Conservation (phyloP, 2,113 vertebrate species). For the Sorex fumeus region DNA sequence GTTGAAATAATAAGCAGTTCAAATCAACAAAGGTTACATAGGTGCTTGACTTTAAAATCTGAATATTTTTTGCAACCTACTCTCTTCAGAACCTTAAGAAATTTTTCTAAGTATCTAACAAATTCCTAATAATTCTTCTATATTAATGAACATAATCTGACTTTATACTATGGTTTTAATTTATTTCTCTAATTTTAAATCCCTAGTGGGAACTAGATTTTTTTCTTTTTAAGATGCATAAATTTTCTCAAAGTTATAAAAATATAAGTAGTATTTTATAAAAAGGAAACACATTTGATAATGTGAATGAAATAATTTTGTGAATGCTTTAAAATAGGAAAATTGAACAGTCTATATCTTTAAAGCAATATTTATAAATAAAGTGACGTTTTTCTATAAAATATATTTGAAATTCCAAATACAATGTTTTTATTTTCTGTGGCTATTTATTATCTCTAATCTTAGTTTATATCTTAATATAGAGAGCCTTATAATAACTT, state of each 20-base stretch:
- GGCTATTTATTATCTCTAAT: background rate
- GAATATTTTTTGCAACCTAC: background rate
- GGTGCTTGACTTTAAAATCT: background rate
- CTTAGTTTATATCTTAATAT: background rate
- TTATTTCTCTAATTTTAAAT: slow-evolving; percentile 55
- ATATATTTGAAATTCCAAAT: background rate
- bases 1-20: background rate
- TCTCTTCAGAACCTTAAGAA: slow-evolving; percentile 8
- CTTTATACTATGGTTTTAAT: slow-evolving; percentile 53
- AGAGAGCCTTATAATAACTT: background rate
- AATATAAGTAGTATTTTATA: slow-evolving; percentile 59
- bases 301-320: background rate
- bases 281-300: slow-evolving; percentile 44
- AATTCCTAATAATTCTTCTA: background rate
- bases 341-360: background rate
- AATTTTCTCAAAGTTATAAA: slow-evolving; percentile 53
- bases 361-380: background rate
- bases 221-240: background rate
- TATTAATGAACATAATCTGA: background rate
- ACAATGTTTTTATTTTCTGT: background rate
- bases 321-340: background rate
- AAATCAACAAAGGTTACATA: background rate
- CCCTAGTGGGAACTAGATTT: background rate
- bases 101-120: slow-evolving; percentile 1
- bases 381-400: background rate